Evolutionary conservation across 2,113 vertebrate genomes (phyloP).

Genomic region (Hassar affinis): DNA sequence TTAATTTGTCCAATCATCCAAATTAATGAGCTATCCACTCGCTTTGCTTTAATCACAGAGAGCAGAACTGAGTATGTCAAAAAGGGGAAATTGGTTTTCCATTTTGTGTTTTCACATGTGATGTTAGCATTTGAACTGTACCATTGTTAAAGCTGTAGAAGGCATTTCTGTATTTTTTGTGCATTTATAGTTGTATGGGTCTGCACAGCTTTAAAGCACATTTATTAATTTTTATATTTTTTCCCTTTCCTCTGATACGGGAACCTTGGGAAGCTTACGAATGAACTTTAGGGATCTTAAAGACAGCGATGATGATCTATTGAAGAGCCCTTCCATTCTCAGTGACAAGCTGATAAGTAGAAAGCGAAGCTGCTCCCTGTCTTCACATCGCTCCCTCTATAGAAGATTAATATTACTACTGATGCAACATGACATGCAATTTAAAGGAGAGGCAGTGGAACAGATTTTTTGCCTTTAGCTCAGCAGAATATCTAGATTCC

Average conservation of each 20-base stretch:
- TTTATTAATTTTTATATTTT: neutral
- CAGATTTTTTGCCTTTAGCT: conserved; percentile 44
- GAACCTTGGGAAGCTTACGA: neutral
- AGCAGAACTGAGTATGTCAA: conserved; percentile 25
- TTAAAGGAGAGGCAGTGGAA: conserved; percentile 43
- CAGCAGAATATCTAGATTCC: conserved; percentile 41
- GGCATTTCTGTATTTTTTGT: neutral
- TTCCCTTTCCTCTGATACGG: neutral
- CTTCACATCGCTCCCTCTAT: conserved; percentile 31
- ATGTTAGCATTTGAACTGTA: conserved; percentile 15
- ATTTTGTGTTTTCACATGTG: neutral
- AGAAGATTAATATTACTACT: conserved; percentile 53
- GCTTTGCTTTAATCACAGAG: conserved; percentile 41
- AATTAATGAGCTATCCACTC: conserved; percentile 71
- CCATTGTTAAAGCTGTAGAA: neutral
- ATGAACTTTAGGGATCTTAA: conserved; percentile 8
- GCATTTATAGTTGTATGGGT: neutral
- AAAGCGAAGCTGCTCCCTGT: conserved; percentile 33
- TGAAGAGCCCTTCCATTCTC: conserved; percentile 38
- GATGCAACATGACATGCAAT: conserved; percentile 57
- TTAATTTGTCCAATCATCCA: conserved; percentile 66
- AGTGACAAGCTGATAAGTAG: conserved; percentile 50
- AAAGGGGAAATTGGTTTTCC: conserved; percentile 29
- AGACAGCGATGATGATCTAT: conserved; percentile 30
- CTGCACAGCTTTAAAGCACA: too few species aligned